These are phyloP conservation scores for Taurulus bubalis DNA, from an alignment of 2,113 vertebrate species.

Conservation along the genomic window DNA sequence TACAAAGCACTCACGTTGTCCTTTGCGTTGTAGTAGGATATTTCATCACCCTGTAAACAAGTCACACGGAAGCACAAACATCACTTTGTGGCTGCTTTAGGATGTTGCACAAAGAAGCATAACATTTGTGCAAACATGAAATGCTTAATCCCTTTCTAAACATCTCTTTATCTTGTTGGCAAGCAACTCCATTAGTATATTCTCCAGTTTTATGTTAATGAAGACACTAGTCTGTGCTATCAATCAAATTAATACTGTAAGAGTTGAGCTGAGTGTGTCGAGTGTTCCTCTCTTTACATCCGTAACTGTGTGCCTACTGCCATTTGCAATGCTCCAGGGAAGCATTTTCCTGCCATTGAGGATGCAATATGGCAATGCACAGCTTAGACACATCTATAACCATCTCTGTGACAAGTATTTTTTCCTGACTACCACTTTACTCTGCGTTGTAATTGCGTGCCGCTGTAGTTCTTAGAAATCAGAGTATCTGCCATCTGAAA, in stretches of 20 bases:
- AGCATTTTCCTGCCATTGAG: constrained; percentile 29
- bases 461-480: constrained; percentile 25
- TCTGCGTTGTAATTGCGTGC: constrained; percentile 22
- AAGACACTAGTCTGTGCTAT: constrained; percentile 13
- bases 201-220: constrained; percentile 28
- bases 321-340: constrained; percentile 43
- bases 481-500: constrained; percentile 41
- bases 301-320: constrained; percentile 19
- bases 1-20: constrained; percentile 88
- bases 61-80: constrained; percentile 46
- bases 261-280: constrained; percentile 28
- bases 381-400: constrained; percentile 12
- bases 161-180: constrained; percentile 13
- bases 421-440: constrained; percentile 39
- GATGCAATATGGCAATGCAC: constrained; percentile 25
- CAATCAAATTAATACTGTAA: constrained; percentile 35
- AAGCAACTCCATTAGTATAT: constrained; percentile 20
- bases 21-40: constrained; percentile 97
- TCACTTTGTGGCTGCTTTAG: constrained; percentile 32
- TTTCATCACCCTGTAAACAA: constrained; percentile 89
- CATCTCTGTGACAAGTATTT: constrained; percentile 6
- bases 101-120: constrained; percentile 18
- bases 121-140: constrained; percentile 26
- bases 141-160: constrained; percentile 22
- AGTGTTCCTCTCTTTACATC: constrained; percentile 25